Evolutionary conservation across 2,113 vertebrate species (phyloP).

Genomic region (Hydrolagus affinis): DNA sequence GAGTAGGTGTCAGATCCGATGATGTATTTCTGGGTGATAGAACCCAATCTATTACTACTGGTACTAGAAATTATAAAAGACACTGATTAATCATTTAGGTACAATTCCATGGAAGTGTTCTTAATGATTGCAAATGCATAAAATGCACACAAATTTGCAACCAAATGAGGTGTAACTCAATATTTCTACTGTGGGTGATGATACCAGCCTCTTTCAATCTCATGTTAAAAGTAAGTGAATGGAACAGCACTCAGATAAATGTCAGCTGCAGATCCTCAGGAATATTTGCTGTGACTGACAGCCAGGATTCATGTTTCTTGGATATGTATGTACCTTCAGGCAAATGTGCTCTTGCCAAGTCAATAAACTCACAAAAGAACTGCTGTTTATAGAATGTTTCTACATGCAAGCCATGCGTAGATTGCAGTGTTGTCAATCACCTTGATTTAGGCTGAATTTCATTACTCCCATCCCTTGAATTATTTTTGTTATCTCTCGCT

Average conservation of each 20-base stretch:
- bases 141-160: background rate
- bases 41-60: background rate
- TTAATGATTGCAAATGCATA: background rate
- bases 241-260: background rate
- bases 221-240: too few species aligned
- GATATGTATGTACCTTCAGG: slow-evolving; percentile 41
- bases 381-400: background rate
- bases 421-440: slow-evolving; percentile 8
- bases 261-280: background rate
- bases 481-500: background rate
- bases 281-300: slow-evolving; percentile 40
- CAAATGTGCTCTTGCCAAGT: slow-evolving; percentile 26
- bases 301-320: slow-evolving; percentile 42
- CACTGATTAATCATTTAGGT: background rate
- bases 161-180: background rate
- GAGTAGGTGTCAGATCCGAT: too few species aligned
- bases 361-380: slow-evolving; percentile 15
- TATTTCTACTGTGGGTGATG: background rate
- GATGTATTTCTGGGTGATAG: too few species aligned
- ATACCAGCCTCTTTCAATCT: too few species aligned
- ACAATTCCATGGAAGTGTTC: background rate
- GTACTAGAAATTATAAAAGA: background rate
- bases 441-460: background rate
- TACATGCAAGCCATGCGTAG: background rate
- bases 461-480: slow-evolving; percentile 2